Percentiles rank a stretch among this genome's conserved stretches.
Evolutionary conservation across 2,888 invertebrate species (phyloP).

Genomic region (Atethmia centrago): DNA sequence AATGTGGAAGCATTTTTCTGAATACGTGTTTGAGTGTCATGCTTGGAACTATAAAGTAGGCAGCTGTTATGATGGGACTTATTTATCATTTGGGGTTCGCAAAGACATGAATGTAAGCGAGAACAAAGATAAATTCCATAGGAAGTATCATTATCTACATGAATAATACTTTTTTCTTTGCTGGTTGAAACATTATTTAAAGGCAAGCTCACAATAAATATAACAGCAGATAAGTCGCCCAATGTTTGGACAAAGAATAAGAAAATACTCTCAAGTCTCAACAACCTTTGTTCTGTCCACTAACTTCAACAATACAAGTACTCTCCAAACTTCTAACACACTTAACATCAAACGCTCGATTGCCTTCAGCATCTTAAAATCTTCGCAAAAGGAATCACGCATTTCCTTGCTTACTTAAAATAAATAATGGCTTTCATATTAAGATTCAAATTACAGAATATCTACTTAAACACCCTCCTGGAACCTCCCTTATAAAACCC

Average conservation of each 20-base stretch:
- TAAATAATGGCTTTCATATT: constrained; percentile 86
- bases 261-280: constrained; percentile 4
- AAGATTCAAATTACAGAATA: constrained; percentile 87
- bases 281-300: constrained; percentile 42
- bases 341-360: constrained; percentile 74
- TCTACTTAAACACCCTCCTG: constrained; percentile 78
- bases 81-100: constrained; percentile 42
- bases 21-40: constrained; percentile 58
- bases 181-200: background rate
- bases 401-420: constrained; percentile 83
- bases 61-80: constrained; percentile 46
- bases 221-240: background rate
- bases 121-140: constrained; percentile 2
- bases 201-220: background rate
- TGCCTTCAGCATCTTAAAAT: constrained; percentile 73
- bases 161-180: background rate
- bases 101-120: background rate
- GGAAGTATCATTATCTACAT: background rate
- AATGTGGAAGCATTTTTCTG: constrained; percentile 61
- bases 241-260: constrained; percentile 16
- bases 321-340: constrained; percentile 63
- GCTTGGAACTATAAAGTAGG: constrained; percentile 53
- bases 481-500: constrained; percentile 79
- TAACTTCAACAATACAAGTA: constrained; percentile 48
- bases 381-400: constrained; percentile 77